Conservation (phyloP, 2,888 invertebrate species). For the Dynastes maya region DNA sequence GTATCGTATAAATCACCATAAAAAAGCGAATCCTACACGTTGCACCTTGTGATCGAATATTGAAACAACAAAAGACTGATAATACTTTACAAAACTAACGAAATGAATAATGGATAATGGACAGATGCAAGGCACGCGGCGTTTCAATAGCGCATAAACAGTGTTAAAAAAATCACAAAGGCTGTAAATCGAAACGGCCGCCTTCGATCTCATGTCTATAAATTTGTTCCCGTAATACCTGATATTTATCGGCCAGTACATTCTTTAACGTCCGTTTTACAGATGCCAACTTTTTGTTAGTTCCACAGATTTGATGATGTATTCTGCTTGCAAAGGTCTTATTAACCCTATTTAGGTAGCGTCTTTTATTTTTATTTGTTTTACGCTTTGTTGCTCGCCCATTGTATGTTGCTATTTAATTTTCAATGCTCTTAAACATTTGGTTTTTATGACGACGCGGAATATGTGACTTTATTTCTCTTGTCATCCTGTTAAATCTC, state of each 20-base stretch:
- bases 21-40: slow-evolving; percentile 46
- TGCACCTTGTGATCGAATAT: slow-evolving; percentile 59
- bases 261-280: slow-evolving; percentile 63
- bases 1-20: slow-evolving; percentile 44
- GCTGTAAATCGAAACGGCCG: slow-evolving; percentile 62
- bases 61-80: slow-evolving; percentile 51
- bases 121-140: slow-evolving; percentile 64
- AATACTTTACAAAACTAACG: slow-evolving; percentile 53
- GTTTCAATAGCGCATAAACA: slow-evolving; percentile 58
- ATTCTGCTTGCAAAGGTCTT: slow-evolving; percentile 66
- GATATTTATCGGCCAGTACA: slow-evolving; percentile 59
- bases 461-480: slow-evolving; percentile 52
- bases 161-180: slow-evolving; percentile 58
- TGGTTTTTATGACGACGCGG: slow-evolving; percentile 49
- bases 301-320: slow-evolving; percentile 66
- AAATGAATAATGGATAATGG: slow-evolving; percentile 63
- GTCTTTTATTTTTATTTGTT: slow-evolving; percentile 51
- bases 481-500: slow-evolving; percentile 42
- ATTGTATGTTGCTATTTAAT: slow-evolving; percentile 51
- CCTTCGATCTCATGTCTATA: slow-evolving; percentile 62
- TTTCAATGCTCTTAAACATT: slow-evolving; percentile 52
- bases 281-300: slow-evolving; percentile 64
- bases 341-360: slow-evolving; percentile 66
- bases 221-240: slow-evolving; percentile 62
- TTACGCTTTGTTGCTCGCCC: slow-evolving; percentile 49